Evolutionary conservation across 1,140 invertebrate species (phyloP), one percentile per base, ranked within the genome.

Genomic region (Zophobas atratus): DNA sequence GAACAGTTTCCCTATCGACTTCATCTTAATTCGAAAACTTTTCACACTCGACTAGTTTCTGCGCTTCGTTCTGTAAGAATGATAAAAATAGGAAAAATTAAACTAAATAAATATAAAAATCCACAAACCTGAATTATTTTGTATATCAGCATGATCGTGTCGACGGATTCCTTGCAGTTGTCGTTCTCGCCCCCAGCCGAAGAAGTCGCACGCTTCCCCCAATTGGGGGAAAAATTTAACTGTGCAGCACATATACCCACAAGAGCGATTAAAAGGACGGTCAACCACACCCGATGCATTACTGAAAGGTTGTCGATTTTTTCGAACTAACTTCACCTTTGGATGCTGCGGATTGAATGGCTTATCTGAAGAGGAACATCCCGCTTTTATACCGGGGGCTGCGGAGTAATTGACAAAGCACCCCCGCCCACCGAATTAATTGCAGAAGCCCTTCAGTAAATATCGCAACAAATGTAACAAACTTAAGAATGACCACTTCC

Each of bases 201-300:
- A 55, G 74, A 80, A n/a, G 77, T 71, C 5, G 77, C 70, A 46
- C 82, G 77, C 72, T 84, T 84, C 35, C 84, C 84, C 84, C 83
- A 84, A 76, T 83, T 83, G 1, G 84, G 82, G 0, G 83, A 80
- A 60, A 84, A 84, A 72, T 84, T 84, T 35, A 84, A 76, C 73
- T 84, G 84, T 48, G 82, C 82, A 8, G 78, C 55, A 73, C 83
- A 84, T 41, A 82, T 71, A 43, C 78, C 71, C 43, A 83, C 60
- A 38, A 81, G 75, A 38, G 73, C 56, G 46, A 78, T 48, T 53
- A 77, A 51, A 1, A 80, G 32, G 49, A 78, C 38, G 1, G 53
- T 35, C 41, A 79, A 48, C 33, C 73, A 39, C 49, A 63, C 51
- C 39, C 78, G 78, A 77, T 74, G 43, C 78, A 80, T 80, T 71